These are phyloP conservation scores for Lindbergichthys nudifrons DNA, from an alignment of 2,797 vertebrate genomes.

Conservation along the genomic window DNA sequence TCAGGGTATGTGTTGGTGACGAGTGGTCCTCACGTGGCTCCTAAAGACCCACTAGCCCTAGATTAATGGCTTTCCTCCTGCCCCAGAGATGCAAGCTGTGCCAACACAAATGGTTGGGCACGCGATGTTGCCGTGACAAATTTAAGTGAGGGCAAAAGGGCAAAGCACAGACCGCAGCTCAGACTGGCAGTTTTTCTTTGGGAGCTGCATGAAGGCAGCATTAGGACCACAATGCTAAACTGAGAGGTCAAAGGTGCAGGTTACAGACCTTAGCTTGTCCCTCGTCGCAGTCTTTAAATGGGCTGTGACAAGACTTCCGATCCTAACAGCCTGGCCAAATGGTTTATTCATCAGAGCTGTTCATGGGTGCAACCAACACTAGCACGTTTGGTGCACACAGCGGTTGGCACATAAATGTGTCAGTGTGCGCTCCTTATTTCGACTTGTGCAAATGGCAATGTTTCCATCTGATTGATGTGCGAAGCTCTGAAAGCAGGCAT, in stretches of 20 bases:
- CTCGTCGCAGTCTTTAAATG: constrained; percentile 74
- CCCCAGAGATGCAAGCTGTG: constrained; percentile 65
- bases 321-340: constrained; percentile 71
- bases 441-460: constrained; percentile 54
- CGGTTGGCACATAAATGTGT: constrained; percentile 72
- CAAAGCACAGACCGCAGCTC: constrained; percentile 46
- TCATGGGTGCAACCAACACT: constrained; percentile 63
- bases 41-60: constrained; percentile 65
- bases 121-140: constrained; percentile 65
- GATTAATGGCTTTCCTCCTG: constrained; percentile 73
- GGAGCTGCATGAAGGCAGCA: constrained; percentile 41
- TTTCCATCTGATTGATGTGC: constrained; percentile 58
- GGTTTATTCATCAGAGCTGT: constrained; percentile 81
- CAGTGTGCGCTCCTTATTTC: constrained; percentile 55
- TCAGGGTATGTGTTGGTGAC: constrained; percentile 59
- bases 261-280: constrained; percentile 67
- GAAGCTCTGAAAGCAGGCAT: constrained; percentile 22
- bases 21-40: constrained; percentile 51
- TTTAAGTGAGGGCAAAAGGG: constrained; percentile 64
- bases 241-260: constrained; percentile 50
- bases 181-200: constrained; percentile 39
- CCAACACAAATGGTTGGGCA: constrained; percentile 79
- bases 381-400: constrained; percentile 55
- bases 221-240: constrained; percentile 32
- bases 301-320: constrained; percentile 80